Base-by-base conservation (phyloP, 1,140 invertebrate species). In the Drosophila lini region DNA sequence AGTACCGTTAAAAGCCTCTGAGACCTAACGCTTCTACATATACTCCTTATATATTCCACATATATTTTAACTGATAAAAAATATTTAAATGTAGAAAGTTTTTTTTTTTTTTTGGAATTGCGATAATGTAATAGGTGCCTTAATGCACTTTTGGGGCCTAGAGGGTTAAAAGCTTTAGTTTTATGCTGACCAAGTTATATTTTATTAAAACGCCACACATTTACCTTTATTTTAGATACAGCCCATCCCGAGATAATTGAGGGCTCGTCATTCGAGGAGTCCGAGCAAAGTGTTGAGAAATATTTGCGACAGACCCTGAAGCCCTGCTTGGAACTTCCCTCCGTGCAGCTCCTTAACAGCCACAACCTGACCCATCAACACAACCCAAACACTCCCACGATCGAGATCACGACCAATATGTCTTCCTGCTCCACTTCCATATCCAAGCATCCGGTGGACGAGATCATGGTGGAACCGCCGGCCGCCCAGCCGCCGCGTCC, bases 261-360 rank as follows among this genome's bases (percentile, higher is more conserved):
- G 34, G 88, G 86, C 0, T 90, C 86, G 0, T 91, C 86, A 0
- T 91, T 91, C 42, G 91, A 92, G 41, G 91, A 92, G 22, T 92
- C 91, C 1, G 91, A 92, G 40, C 88, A 91, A 38, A 91, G 90
- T 32, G 90, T 91, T 38, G 91, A 92, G 9, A 91, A 91, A 52
- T 92, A 91, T 47, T 67, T 92, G 56, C 81, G 88, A 0, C 89
- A 91, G 34, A 91, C 91, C 0, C 56, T 92, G 32, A 74, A 91
- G 42, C 91, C 90, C 25, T 92, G 90, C 50, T 50, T 92, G 55
- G 91, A 92, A 22, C 50, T 91, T 13, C 81, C 90, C 7, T 79
- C 88, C 0, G 68, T 91, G 32, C 86, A 90, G 32, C 25, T 79
- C 38, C 68, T 85, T 1, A 84, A 88, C 38, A 82, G 53, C 34